Evolutionary conservation across 2,888 invertebrate genomes (phyloP).

Genomic region (Desoria tigrina): DNA sequence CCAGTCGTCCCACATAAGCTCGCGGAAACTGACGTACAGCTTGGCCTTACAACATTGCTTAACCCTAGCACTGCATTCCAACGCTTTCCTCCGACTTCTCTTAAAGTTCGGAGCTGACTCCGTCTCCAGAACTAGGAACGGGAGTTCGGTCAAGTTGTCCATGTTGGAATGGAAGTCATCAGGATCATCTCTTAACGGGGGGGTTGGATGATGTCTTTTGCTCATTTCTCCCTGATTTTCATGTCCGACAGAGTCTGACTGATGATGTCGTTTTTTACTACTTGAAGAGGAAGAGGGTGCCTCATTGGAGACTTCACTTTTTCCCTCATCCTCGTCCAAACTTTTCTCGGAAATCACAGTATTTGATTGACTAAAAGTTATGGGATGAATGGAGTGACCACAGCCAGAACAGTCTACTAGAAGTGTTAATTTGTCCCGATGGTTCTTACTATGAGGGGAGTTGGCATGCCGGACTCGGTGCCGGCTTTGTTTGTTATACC

Average conservation of each 20-base stretch:
- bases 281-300: neutral
- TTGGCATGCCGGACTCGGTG: slow-evolving; percentile 47
- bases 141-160: slow-evolving; percentile 50
- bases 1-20: slow-evolving; percentile 93
- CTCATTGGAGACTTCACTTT: neutral
- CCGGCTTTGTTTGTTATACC: slow-evolving; percentile 62
- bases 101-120: slow-evolving; percentile 52
- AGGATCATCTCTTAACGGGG: neutral
- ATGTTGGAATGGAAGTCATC: slow-evolving; percentile 4
- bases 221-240: neutral
- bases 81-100: slow-evolving; percentile 75
- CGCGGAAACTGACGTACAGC: slow-evolving; percentile 87
- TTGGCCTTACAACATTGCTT: slow-evolving; percentile 84
- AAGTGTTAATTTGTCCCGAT: slow-evolving; percentile 67
- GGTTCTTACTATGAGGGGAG: slow-evolving; percentile 35
- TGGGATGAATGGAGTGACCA: slow-evolving; percentile 54
- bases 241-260: neutral
- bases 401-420: slow-evolving; percentile 64
- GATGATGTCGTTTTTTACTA: slow-evolving; percentile 3
- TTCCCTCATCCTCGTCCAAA: neutral
- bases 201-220: neutral
- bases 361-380: slow-evolving; percentile 43
- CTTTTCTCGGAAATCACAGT: slow-evolving; percentile 26
- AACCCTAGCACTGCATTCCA: slow-evolving; percentile 74
- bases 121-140: slow-evolving; percentile 52